Conservation (phyloP, 2,888 invertebrate species). For the Eristalis tenax region DNA sequence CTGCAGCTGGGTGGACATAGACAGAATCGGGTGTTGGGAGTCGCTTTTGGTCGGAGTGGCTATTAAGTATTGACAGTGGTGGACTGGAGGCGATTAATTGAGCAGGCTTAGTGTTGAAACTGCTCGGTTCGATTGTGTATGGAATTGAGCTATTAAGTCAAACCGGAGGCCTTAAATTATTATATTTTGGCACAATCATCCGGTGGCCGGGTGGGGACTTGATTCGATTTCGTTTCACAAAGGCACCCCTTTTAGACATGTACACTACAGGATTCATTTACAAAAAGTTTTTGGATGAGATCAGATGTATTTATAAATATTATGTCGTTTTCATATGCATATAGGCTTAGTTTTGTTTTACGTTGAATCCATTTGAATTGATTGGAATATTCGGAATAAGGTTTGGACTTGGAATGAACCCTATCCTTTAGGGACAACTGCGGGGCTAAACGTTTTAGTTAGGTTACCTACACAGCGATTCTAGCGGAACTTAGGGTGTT, state of each 20-base stretch:
- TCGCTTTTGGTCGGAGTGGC: conserved; percentile 15
- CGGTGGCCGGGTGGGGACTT: too few relatives aligned
- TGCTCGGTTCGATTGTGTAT: background rate
- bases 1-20: too few relatives aligned
- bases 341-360: too few relatives aligned
- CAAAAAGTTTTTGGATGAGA: background rate
- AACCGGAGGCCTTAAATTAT: background rate
- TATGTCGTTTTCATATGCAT: too few relatives aligned
- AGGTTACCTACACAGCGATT: too few relatives aligned
- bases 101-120: conserved; percentile 5
- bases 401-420: too few relatives aligned
- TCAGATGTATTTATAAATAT: too few relatives aligned
- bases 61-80: conserved; percentile 29
- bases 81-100: conserved; percentile 30
- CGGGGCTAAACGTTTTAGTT: too few relatives aligned
- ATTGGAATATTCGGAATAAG: too few relatives aligned
- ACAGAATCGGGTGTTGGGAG: background rate
- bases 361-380: too few relatives aligned
- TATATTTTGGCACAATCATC: background rate
- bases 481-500: too few relatives aligned
- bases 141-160: background rate
- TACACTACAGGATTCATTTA: background rate
- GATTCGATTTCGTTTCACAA: background rate
- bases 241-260: background rate
- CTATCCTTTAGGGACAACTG: too few relatives aligned